These are phyloP conservation scores for Cheilosia variabilis DNA, from an alignment of 2,888 invertebrate species.

Conservation along the genomic window DNA sequence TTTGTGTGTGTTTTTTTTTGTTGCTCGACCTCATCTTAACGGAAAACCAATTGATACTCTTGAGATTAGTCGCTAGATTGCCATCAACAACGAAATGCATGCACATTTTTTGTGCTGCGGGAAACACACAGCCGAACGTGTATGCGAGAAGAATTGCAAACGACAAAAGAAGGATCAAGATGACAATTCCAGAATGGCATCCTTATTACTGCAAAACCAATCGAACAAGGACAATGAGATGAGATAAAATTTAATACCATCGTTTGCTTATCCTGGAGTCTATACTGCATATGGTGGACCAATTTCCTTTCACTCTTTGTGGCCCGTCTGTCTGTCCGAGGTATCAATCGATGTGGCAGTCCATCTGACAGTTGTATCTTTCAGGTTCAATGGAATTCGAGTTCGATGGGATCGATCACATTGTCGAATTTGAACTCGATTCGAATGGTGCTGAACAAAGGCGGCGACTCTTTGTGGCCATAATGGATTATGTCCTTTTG, in stretches of 20 bases:
- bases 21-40: slow-evolving; percentile 59
- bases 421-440: slow-evolving; percentile 59
- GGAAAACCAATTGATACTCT: slow-evolving; percentile 69
- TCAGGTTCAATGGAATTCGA: slow-evolving; percentile 58
- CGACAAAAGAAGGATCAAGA: slow-evolving; percentile 58
- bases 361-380: slow-evolving; percentile 75
- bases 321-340: slow-evolving; percentile 36
- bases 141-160: slow-evolving; percentile 38
- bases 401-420: slow-evolving; percentile 63
- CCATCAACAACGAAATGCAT: slow-evolving; percentile 51
- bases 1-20: slow-evolving; percentile 27
- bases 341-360: slow-evolving; percentile 63
- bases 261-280: slow-evolving; percentile 18
- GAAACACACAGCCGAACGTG: slow-evolving; percentile 1
- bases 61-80: slow-evolving; percentile 68
- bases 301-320: slow-evolving; percentile 40
- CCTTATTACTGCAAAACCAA: slow-evolving; percentile 70
- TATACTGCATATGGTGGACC: slow-evolving; percentile 11
- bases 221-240: slow-evolving; percentile 69
- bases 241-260: slow-evolving; percentile 72
- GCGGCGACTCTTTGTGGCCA: slow-evolving; percentile 57
- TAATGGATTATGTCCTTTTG: slow-evolving; percentile 72
- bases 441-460: slow-evolving; percentile 57
- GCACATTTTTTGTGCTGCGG: slow-evolving; percentile 23
- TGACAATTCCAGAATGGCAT: slow-evolving; percentile 73